Base-by-base conservation (phyloP, 1,140 invertebrate species). In the Lerema accius region DNA sequence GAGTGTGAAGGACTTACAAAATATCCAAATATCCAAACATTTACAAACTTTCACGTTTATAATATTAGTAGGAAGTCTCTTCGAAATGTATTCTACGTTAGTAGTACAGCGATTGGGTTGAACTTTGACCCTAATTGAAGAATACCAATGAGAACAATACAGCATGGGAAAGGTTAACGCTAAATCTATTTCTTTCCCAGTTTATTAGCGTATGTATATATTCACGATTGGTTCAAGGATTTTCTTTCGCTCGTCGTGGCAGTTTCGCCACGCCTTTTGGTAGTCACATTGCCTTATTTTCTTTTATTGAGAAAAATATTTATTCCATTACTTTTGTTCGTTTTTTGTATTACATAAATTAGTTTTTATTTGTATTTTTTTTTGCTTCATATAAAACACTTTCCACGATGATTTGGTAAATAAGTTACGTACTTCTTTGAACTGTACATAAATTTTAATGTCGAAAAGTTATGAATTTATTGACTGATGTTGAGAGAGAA, bases 191-290 rank as follows among this genome's bases (percentile, higher is more conserved):
- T 49, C 61, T 37, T 40, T 42, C 50, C 42, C 26, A 62, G 14
- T 62, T 23, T 23, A 23, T 23, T 23, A 23, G 19, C 46, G 43
- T 78, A 76, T 75, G 71, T 65, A 73, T 71, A 75, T 73, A 71
- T 64, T 70, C 59, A 53, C 26, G 43, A 61, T 72, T 61, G 46
- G 72, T 45, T n/a, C n/a, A n/a, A n/a, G 68, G 53, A 63, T 65
- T 75, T 76, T 69, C 68, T 51, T 75, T 71, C 56, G 49, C 53
- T 53, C 71, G 65, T 70, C 69, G 60, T 63, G 65, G 26, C 39
- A 59, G 51, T 28, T 62, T 46, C 4, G 67, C 51, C 67, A 76
- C 80, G 80, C 78, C 78, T 76, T 80, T 83, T 80, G 49, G 74
- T 72, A 67, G 80, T 83, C 49, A 63, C 69, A 69, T 64, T 40